Evolutionary conservation across 2,113 vertebrate genomes (phyloP), one percentile per base, ranked within the genome.

Genomic region (Odontophorus gujanensis): DNA sequence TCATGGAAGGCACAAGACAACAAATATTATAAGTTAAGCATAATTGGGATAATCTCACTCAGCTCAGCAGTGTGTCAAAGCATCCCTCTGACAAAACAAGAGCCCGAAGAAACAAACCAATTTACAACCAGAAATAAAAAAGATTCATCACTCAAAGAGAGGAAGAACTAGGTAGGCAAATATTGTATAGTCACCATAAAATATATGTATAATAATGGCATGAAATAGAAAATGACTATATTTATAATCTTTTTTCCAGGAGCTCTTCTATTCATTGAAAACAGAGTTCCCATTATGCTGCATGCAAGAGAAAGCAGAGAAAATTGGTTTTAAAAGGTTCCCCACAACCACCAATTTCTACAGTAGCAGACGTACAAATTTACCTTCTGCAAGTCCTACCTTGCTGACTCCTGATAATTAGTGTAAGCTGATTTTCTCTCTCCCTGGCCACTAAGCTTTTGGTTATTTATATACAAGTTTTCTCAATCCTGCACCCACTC

Each of bases 121-220:
- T 97, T 95, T 94, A 94, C 76, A 95, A 47, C n/a, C 45, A 90
- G 73, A 89, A 87, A 94, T 92, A 95, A 96, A 77, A 89, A 84
- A 53, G 67, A 87, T 57, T 94, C 81, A 80, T 91, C 74, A 51
- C 85, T 93, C 62, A 85, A 96, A 94, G 79, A 73, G 82, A 90
- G 53, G 71, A 93, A 95, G 50, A 82, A 55, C 34, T 25, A 63
- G 47, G 57, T 40, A 81, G 91, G 81, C 14, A 81, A 96, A 91
- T 32, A 95, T 19, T 59, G 5, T 86, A 65, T 26, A 94, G 77
- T 61, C 72, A 79, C 85, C 95, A 96, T 95, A 93, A 96, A 96
- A 89, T 68, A 89, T 68, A 91, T 61, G 82, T 86, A 96, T 78
- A 94, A 92, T 91, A 84, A 94, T 86, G 51, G 59, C 85, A 89